A percentile compares a stretch with the other conserved stretches of the same genome.
phyloP scores from a whole-genome alignment of 2,888 invertebrate genomes.

The Parnassius orleans region DNA sequence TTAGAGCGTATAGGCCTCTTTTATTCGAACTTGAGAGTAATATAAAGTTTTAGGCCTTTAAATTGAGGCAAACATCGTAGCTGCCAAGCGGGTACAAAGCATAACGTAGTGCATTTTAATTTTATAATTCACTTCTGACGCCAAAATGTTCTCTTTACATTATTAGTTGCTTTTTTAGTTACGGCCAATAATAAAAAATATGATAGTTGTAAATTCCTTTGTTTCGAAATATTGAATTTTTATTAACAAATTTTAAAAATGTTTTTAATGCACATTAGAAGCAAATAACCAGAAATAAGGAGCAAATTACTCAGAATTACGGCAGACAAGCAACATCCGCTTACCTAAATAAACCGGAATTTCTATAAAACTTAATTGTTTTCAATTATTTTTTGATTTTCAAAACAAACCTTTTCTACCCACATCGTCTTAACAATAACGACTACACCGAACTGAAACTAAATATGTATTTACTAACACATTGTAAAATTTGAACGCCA shows the following conservation, averaged over 20 bases:
- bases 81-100: conserved; percentile 49
- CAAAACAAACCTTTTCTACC: too few relatives aligned
- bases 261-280: not conserved
- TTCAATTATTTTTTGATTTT: too few relatives aligned
- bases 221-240: not conserved
- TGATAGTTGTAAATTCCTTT: not conserved
- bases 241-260: not conserved
- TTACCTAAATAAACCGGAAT: too few relatives aligned
- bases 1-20: conserved; percentile 50
- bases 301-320: not conserved
- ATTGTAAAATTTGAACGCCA: not conserved
- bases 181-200: too few relatives aligned
- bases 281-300: not conserved
- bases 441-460: too few relatives aligned
- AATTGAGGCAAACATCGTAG: conserved; percentile 35
- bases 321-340: not conserved
- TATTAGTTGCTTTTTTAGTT: too few relatives aligned
- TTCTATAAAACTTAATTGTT: too few relatives aligned
- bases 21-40: conserved; percentile 39
- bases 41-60: conserved; percentile 47
- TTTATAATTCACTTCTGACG: conserved; percentile 7
- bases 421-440: too few relatives aligned
- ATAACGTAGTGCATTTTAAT: conserved; percentile 32
- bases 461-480: not conserved
- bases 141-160: conserved; percentile 1